Base-by-base conservation (phyloP, 2,888 invertebrate species). In the Athalia rosae region DNA sequence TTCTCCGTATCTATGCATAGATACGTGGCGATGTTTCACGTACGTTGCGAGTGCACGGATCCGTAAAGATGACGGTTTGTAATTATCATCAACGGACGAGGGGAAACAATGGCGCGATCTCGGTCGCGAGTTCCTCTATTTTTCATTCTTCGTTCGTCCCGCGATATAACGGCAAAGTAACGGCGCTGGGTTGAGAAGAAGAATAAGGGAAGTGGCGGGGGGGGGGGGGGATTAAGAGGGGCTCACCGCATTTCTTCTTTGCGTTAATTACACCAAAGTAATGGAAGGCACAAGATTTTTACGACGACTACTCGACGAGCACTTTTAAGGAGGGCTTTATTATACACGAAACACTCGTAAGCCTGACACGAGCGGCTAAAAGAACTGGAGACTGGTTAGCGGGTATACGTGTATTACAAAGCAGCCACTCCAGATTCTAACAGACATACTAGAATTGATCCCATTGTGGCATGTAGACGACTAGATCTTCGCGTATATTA, bases 191-290 rank as follows among this genome's bases (percentile, higher is more conserved):
- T 47, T 7, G 8, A 63, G 1, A 2, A 7, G 45, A n/a, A 58
- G 9, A 28, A 6, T 3, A n/a, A 6, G n/a, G n/a, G 13, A 6
- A 63, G 13, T 4, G 63, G 47, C 63, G 45, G 8, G 63, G 63
- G n/a, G n/a, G n/a, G n/a, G 28, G 28, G 28, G 28, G 28, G 28
- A 28, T 28, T 28, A 28, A 28, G 28, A 28, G 28, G 28, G 28
- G 28, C 28, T 28, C 28, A 28, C 28, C 28, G 28, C 28, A 28
- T 28, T 28, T 28, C 28, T 28, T 28, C 28, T 28, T 28, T 28
- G 67, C 67, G 50, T 67, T 50, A 67, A 67, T 67, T 67, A 28
- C 9, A n/a, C 67, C 9, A 5, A 50, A 67, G 50, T 67, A 67
- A 67, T 67, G 67, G 28, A 28, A 28, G 67, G 48, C 50, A 28